phyloP scores from a whole-genome alignment of 2,113 vertebrate species.

The Tragelaphus imberbis region DNA sequence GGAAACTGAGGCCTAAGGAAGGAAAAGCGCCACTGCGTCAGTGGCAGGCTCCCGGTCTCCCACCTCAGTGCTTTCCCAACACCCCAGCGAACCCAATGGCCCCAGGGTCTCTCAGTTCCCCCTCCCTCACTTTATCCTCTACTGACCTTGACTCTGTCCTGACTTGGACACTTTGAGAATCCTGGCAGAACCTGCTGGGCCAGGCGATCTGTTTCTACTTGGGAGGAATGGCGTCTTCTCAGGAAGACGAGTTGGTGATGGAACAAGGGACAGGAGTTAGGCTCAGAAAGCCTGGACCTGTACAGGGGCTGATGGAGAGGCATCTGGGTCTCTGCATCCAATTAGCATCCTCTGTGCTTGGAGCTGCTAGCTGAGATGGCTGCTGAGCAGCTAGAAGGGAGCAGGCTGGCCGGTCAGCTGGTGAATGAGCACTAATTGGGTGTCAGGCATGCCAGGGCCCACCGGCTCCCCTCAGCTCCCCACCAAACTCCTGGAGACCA shows the following conservation, averaged over 20 bases:
- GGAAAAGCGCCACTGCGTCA: neutral
- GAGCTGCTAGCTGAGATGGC: neutral
- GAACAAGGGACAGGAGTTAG: neutral
- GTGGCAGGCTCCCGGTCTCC: neutral
- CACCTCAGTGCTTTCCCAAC: neutral
- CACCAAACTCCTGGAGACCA: neutral
- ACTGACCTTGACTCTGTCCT: neutral
- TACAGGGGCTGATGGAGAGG: neutral
- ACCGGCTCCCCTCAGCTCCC: neutral
- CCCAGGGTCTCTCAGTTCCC: neutral
- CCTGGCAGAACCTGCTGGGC: neutral
- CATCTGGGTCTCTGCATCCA: neutral
- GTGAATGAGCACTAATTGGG: constrained; percentile 55
- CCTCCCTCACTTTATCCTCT: neutral
- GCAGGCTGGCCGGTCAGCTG: constrained; percentile 39
- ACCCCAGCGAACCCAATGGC: neutral
- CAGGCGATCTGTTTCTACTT: neutral
- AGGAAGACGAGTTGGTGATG: neutral
- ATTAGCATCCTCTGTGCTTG: constrained; percentile 32
- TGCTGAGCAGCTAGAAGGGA: constrained; percentile 26
- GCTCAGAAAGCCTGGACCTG: neutral
- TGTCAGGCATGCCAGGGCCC: constrained; percentile 33
- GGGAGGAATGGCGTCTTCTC: neutral
- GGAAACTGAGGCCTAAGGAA: constrained; percentile 1
- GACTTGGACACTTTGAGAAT: neutral